Percentiles rank a stretch among this genome's conserved stretches.
Evolutionary conservation across 2,113 vertebrate genomes (phyloP).

Genomic region (Vireo altiloquus): DNA sequence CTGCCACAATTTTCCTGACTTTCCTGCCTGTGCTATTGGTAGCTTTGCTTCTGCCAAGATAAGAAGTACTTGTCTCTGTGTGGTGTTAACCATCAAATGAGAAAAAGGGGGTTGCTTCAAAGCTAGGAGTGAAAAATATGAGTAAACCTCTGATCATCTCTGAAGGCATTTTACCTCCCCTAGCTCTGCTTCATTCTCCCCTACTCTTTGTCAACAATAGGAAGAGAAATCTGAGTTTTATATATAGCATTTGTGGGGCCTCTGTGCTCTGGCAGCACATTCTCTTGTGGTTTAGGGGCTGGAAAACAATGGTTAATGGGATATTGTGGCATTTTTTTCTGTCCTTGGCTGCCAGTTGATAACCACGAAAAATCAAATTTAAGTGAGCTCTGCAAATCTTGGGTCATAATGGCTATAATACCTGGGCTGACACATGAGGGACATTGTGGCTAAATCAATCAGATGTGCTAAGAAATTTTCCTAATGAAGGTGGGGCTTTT

Average conservation of each 20-base stretch:
- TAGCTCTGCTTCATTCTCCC: neutral
- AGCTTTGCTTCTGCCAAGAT: neutral
- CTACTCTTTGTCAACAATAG: neutral
- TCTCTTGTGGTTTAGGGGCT: neutral
- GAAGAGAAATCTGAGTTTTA: neutral
- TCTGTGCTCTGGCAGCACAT: neutral
- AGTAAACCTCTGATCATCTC: neutral
- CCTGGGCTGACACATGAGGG: neutral
- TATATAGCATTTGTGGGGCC: neutral
- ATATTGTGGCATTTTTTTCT: neutral
- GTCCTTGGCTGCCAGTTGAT: neutral
- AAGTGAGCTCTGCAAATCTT: neutral
- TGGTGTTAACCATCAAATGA: neutral
- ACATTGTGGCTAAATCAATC: neutral
- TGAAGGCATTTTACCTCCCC: neutral
- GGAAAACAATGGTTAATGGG: neutral
- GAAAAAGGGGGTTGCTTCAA: neutral
- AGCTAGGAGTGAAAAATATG: neutral
- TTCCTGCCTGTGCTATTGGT: neutral
- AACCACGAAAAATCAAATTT: neutral
- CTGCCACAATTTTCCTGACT: neutral
- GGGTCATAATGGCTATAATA: neutral
- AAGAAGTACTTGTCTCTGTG: fast-evolving
- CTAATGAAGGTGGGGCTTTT: neutral
- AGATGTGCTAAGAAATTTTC: neutral